Conservation (phyloP, 1,140 invertebrate genomes). For the Drosophila nannoptera region DNA sequence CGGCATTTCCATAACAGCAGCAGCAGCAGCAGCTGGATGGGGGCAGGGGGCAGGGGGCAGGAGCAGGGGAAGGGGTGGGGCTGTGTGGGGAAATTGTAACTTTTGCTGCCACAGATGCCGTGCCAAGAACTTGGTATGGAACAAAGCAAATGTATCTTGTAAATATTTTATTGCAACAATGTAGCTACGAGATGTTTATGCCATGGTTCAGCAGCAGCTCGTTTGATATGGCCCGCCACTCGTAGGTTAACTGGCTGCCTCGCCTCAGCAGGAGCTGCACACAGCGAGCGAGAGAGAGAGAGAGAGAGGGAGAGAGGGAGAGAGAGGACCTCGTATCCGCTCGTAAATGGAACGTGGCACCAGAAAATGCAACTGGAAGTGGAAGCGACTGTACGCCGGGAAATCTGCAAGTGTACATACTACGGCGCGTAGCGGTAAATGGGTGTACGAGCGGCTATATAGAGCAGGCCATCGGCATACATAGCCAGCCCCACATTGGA, state of each 20-base stretch:
- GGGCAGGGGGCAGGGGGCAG: not conserved
- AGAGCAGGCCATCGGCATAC: conserved; percentile 65
- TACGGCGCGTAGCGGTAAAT: not conserved
- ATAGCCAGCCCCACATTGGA: conserved; percentile 12
- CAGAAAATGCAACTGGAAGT: conserved; percentile 62
- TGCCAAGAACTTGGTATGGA: conserved; percentile 48
- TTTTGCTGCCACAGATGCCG: conserved; percentile 61
- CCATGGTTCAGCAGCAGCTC: conserved; percentile 25
- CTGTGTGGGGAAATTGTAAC: not conserved
- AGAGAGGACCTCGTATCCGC: conserved; percentile 22
- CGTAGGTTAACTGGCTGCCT: conserved; percentile 30
- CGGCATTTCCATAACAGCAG: conserved; percentile 41
- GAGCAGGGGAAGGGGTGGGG: not conserved
- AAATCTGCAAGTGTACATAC: conserved; percentile 7
- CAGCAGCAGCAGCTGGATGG: conserved; percentile 19
- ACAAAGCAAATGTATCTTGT: conserved; percentile 67
- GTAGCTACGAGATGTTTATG: conserved; percentile 57
- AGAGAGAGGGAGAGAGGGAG: not conserved
- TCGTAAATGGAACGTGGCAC: conserved; percentile 48
- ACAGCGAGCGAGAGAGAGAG: not conserved
- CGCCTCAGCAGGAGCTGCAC: not conserved
- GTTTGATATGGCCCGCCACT: conserved; percentile 31
- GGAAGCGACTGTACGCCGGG: conserved; percentile 59
- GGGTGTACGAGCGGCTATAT: conserved; percentile 42
- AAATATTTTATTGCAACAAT: conserved; percentile 75